Base-by-base conservation (phyloP, 2,113 vertebrate species). In the Orcinus orca region DNA sequence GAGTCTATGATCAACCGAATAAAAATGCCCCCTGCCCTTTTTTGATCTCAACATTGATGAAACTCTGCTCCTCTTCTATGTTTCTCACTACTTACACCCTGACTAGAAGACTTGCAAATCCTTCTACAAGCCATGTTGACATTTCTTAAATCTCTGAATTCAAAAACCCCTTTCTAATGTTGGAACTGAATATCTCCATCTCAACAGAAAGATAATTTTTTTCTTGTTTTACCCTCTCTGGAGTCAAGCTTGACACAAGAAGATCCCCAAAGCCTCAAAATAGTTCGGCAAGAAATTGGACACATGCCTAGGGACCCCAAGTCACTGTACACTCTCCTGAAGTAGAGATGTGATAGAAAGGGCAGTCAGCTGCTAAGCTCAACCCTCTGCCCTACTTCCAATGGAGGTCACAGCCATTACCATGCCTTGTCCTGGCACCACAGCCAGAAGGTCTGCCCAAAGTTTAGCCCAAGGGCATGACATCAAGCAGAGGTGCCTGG, bases 201-300 rank as follows among this genome's bases (percentile, higher is more conserved):
- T 84, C 44, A 79, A 82, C 31, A 83, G 44, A 82, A 83, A 87
- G 38, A 58, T 5, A 14, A 92, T 83, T 62, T 88, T 71, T 71
- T 94, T 41, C 68, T 88, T 90, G 55, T 85, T 93, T 85, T 67
- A 33, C 29, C 38, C 20, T 93, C 70, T 88, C 21, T 47, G n/a
- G 33, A 79, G 17, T 91, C 77, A 93, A 91, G 79, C 44, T 73
- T 92, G 88, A 86, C 90, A 96, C 44, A 88, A 81, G 83, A 93
- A 93, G 60, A 67, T 68, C 62, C 33, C 41, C 85, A 79, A 63
- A 74, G 17, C 33, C 81, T 94, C 60, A 91, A 50, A 97, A 97
- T 86, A 93, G 85, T 68, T 93, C 55, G 76, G 26, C 23, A 85
- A 82, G 88, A 97, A 95, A 68, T 15, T 36, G 47, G 88, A 86